phyloP scores from a whole-genome alignment of 1,140 invertebrate genomes.

The Drosophila pachea region DNA sequence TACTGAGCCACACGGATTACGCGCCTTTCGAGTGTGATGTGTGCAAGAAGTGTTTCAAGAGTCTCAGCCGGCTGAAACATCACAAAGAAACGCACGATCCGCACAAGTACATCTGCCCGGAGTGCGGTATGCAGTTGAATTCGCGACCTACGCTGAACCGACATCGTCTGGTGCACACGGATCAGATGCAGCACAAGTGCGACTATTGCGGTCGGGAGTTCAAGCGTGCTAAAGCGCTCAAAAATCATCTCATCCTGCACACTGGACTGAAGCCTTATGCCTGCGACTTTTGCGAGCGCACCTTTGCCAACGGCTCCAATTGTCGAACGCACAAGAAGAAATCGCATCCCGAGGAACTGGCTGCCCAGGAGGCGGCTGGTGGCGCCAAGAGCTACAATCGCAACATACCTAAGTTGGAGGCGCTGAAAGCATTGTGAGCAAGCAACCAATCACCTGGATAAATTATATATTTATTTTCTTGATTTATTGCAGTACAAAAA shows the following conservation, averaged over 20 bases:
- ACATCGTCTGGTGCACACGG: conserved; percentile 80
- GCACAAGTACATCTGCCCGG: conserved; percentile 79
- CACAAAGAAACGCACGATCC: conserved; percentile 79
- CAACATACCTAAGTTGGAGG: conserved; percentile 76
- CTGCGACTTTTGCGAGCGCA: conserved; percentile 79
- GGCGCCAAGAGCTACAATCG: conserved; percentile 62
- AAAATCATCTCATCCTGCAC: conserved; percentile 79
- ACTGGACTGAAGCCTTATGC: conserved; percentile 79
- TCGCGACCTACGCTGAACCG: conserved; percentile 79
- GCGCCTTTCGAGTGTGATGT: conserved; percentile 79
- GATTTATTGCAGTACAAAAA: conserved; percentile 50
- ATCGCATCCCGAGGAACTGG: conserved; percentile 79
- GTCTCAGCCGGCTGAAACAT: conserved; percentile 56
- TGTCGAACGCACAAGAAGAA: conserved; percentile 80
- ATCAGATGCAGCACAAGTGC: conserved; percentile 79
- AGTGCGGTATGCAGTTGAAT: conserved; percentile 79
- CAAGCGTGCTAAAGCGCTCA: conserved; percentile 77
- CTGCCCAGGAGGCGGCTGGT: conserved; percentile 75
- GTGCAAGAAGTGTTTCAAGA: conserved; percentile 79
- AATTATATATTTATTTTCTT: background rate
- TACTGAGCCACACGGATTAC: conserved; percentile 79
- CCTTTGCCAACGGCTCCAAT: conserved; percentile 80
- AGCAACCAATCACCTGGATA: background rate
- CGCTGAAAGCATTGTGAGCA: conserved; percentile 68
- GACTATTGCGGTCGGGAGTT: conserved; percentile 73